Base-by-base conservation (phyloP, 2,113 vertebrate species). In the Zosterops borbonicus region DNA sequence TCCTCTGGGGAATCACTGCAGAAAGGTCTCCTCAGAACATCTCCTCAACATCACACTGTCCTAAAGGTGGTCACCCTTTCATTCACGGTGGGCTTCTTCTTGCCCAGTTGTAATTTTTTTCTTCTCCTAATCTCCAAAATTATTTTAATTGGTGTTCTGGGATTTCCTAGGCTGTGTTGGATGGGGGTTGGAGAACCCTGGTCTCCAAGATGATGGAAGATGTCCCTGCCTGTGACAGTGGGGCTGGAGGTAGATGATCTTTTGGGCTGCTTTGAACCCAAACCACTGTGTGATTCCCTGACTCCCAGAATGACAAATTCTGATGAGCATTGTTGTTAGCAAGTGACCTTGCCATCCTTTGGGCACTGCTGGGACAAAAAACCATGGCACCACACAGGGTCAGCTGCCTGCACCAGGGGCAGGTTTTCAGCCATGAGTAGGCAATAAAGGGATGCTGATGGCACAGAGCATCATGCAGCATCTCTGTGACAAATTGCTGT, bases 181-280 rank as follows among this genome's bases (percentile, higher is more conserved):
- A 47, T 41, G 39, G 46, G 16, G 9, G 1, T 18, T 83, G n/a
- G n/a, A 69, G 22, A 35, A 9, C 16, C 10, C n/a, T 35, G 47
- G 17, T 90, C 25, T 23, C 47, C 23, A 24, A 49, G 47, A 24
- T 49, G 35, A 31, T 49, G 49, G 12, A 33, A 77, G 42, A 12
- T 56, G 55, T 41, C 25, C 9, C 25, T 62, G 79, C 21, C 22
- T 0, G 0, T 16, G 41, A 12, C 25, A 56, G 17, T 4, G n/a
- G 14, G 9, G 18, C 18, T 42, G 63, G 21, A 42, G 55, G 21
- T 3, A n/a, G 15, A 33, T 39, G 22, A 24, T 14, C 67, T 22
- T 55, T 21, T 7, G 33, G 17, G 47, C 20, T 0, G 1, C 22
- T 50, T 42, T 46, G 35, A 56, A 28, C 31, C 41, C 35, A 25